These are phyloP conservation scores for Sinonovacula constricta DNA, from an alignment of 1,140 invertebrate genomes.

Conservation along the genomic window DNA sequence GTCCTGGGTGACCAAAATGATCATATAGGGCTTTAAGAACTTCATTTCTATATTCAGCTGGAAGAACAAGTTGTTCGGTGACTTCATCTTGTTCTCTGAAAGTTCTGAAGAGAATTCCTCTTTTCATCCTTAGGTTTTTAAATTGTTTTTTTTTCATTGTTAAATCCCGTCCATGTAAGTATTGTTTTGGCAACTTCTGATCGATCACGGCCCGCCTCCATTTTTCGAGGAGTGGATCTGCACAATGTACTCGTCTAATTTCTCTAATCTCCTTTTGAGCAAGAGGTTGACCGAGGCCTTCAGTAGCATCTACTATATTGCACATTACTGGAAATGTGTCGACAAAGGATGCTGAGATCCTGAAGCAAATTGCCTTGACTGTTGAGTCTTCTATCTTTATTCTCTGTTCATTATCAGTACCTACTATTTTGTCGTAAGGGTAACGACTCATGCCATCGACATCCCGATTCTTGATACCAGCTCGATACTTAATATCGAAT, in stretches of 20 bases:
- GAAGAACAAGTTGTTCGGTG: background rate
- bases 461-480: slow-evolving; percentile 43
- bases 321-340: background rate
- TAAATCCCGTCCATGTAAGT: too few relatives aligned
- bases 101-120: slow-evolving; percentile 22
- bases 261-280: slow-evolving; percentile 18
- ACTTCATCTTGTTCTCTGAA: background rate
- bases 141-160: slow-evolving; percentile 17
- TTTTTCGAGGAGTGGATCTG: background rate
- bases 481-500: slow-evolving; percentile 40
- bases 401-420: background rate
- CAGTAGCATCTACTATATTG: slow-evolving; percentile 1
- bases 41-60: too few relatives aligned
- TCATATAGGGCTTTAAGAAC: too few relatives aligned
- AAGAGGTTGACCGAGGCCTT: background rate
- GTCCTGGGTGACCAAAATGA: too few relatives aligned
- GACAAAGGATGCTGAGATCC: background rate
- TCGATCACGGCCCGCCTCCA: slow-evolving; percentile 18
- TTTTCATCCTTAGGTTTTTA: slow-evolving; percentile 24
- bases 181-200: background rate
- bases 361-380: slow-evolving; percentile 2
- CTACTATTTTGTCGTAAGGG: background rate
- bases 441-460: slow-evolving; percentile 46
- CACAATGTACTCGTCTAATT: slow-evolving; percentile 1
- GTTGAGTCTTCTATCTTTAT: background rate